Conservation (phyloP, 2,113 vertebrate genomes). For the Toxostoma redivivum region DNA sequence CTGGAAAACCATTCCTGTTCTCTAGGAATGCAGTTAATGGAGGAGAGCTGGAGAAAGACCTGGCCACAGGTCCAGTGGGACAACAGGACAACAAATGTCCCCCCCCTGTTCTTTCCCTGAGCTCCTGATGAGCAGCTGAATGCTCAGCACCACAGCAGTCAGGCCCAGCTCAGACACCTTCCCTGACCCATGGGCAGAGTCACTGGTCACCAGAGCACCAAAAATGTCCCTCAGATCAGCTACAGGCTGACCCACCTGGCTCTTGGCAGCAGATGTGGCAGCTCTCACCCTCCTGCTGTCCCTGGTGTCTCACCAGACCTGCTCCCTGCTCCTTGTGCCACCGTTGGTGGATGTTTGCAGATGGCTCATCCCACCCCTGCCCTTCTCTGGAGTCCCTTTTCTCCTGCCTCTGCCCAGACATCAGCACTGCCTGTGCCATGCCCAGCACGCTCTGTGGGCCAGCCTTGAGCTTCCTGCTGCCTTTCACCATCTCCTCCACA, state of each 20-base stretch:
- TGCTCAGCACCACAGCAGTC: fast-evolving
- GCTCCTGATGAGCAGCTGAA: not conserved
- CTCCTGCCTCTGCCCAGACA: not conserved
- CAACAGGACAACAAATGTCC: not conserved
- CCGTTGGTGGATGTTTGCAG: not conserved
- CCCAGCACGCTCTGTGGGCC: fast-evolving
- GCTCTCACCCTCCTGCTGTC: not conserved
- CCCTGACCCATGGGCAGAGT: not conserved
- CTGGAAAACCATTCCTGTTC: not conserved
- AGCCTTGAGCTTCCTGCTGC: not conserved
- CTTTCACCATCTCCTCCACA: not conserved
- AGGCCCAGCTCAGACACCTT: not conserved
- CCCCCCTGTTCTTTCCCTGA: fast-evolving
- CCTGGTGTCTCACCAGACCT: not conserved
- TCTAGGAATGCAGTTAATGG: not conserved
- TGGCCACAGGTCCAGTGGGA: not conserved
- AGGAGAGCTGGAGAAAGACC: not conserved
- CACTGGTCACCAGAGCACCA: not conserved
- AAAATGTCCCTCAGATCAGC: not conserved
- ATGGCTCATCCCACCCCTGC: not conserved
- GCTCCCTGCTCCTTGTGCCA: not conserved
- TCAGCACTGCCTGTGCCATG: not conserved
- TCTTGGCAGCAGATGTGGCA: not conserved
- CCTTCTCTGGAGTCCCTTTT: not conserved
- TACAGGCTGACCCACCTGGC: not conserved